These are phyloP conservation scores for Pachypsylla venusta DNA, from an alignment of 1,140 invertebrate genomes.

Conservation along the genomic window DNA sequence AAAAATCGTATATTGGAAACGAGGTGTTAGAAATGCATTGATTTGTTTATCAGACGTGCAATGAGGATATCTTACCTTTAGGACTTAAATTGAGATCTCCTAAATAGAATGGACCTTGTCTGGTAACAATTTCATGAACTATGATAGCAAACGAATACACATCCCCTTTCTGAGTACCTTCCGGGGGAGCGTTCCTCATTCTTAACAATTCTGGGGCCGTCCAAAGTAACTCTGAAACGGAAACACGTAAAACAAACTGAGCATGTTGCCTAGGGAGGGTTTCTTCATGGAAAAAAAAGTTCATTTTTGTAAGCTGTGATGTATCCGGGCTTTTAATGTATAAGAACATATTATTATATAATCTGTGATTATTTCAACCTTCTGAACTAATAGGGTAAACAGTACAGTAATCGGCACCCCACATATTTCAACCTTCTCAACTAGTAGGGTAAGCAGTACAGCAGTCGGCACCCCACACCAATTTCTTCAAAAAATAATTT, in stretches of 20 bases:
- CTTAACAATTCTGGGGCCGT: conserved; percentile 81
- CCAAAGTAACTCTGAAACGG: conserved; percentile 70
- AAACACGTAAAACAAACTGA: not conserved
- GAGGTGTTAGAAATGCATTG: too few relatives aligned
- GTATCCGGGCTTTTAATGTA: not conserved
- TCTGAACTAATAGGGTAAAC: too few relatives aligned
- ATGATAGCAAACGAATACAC: conserved; percentile 93
- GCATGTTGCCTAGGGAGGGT: conserved; percentile 12
- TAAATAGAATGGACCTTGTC: conserved; percentile 77
- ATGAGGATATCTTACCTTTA: conserved; percentile 42
- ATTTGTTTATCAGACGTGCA: too few relatives aligned
- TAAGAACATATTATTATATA: too few relatives aligned
- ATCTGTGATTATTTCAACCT: too few relatives aligned
- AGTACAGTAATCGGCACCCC: too few relatives aligned
- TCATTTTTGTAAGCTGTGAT: not conserved
- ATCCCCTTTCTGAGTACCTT: conserved; percentile 80
- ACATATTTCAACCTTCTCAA: too few relatives aligned
- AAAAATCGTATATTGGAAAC: not conserved
- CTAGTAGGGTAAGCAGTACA: too few relatives aligned
- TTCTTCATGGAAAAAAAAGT: not conserved
- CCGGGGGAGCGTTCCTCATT: conserved; percentile 44
- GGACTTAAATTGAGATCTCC: conserved; percentile 45
- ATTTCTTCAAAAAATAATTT: too few relatives aligned
- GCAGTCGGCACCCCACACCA: too few relatives aligned
- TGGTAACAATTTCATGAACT: conserved; percentile 74